Percentiles rank a stretch among this genome's conserved stretches.
Conservation (phyloP, 2,797 vertebrate genomes). For the Malacoraja senta region DNA sequence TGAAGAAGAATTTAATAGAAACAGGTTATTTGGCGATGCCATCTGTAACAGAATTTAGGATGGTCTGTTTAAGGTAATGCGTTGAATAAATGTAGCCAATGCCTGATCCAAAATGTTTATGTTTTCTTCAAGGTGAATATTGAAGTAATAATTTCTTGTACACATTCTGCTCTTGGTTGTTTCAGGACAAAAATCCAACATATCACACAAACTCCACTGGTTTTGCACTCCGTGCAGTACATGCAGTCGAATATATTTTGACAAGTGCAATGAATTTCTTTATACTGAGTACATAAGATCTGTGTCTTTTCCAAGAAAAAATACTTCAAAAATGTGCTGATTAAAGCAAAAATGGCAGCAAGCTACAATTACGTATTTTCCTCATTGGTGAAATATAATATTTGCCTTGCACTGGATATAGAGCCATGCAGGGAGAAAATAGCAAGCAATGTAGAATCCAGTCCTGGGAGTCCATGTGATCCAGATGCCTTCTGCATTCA, state of each 20-base stretch:
- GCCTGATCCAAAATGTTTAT: neutral
- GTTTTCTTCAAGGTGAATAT: neutral
- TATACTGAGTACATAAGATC: neutral
- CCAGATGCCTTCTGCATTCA: no score
- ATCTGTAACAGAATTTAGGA: neutral
- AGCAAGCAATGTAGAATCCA: neutral
- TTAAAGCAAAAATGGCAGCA: neutral
- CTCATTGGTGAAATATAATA: neutral
- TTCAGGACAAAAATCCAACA: neutral
- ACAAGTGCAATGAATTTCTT: neutral
- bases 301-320: neutral
- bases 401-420: neutral
- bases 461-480: no score
- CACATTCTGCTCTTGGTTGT: neutral
- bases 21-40: neutral
- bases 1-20: neutral
- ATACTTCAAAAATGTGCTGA: neutral
- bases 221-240: neutral
- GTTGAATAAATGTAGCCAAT: neutral
- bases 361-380: neutral
- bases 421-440: neutral
- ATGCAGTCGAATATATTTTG: neutral
- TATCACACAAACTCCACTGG: no score
- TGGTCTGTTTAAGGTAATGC: neutral
- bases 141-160: neutral